Percentiles rank a stretch among this genome's conserved stretches.
Evolutionary conservation across 2,888 invertebrate genomes (phyloP).

Genomic region (Lottia gigantea): DNA sequence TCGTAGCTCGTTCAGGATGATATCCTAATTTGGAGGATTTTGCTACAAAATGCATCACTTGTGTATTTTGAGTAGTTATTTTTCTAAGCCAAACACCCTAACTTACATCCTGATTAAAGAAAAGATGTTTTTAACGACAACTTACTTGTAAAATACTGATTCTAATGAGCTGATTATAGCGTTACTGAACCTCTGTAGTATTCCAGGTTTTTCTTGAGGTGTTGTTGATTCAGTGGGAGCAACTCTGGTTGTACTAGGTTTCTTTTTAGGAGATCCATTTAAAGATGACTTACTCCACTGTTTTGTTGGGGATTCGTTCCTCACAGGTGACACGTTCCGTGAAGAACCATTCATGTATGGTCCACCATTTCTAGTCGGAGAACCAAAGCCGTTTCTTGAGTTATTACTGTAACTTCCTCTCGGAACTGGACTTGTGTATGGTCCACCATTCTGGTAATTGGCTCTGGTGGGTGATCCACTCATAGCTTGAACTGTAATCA

Average conservation of each 20-base stretch:
- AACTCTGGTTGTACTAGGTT: not conserved
- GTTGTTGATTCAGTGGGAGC: not conserved
- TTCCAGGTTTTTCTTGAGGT: conserved; percentile 17
- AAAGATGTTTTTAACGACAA: not conserved
- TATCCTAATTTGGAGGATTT: too few relatives aligned
- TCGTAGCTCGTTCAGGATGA: too few relatives aligned
- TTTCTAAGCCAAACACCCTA: too few relatives aligned
- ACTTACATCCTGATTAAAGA: too few relatives aligned
- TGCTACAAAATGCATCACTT: too few relatives aligned
- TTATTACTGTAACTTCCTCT: too few relatives aligned
- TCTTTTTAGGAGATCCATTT: not conserved
- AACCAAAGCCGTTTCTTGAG: not conserved
- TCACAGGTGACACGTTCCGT: not conserved
- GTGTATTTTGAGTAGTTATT: too few relatives aligned
- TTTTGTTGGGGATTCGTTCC: not conserved
- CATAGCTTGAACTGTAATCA: too few relatives aligned
- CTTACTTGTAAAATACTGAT: conserved; percentile 40
- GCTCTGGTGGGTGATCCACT: too few relatives aligned
- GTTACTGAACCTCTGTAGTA: conserved; percentile 34
- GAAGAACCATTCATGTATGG: not conserved
- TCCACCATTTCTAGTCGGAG: not conserved
- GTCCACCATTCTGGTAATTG: too few relatives aligned
- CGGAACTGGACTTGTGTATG: too few relatives aligned
- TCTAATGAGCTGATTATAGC: conserved; percentile 38
- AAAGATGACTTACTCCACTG: not conserved